Conservation (phyloP, 2,888 invertebrate genomes). For the Macaria notata region DNA sequence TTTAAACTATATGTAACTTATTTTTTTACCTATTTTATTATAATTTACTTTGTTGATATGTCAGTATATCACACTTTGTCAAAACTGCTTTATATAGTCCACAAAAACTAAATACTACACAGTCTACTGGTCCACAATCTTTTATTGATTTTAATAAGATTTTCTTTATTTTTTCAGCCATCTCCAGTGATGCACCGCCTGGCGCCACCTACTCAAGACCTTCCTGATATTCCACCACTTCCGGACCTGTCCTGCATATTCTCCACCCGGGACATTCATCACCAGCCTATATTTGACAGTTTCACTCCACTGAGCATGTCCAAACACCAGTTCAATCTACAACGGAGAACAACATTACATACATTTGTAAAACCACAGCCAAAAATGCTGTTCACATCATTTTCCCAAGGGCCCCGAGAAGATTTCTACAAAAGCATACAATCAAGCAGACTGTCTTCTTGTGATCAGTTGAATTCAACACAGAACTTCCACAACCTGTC, state of each 20-base stretch:
- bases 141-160: no score
- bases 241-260: slow-evolving; percentile 61
- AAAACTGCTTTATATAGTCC: no score
- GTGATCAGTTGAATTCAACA: slow-evolving; percentile 47
- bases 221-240: slow-evolving; percentile 55
- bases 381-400: slow-evolving; percentile 45
- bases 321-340: slow-evolving; percentile 64
- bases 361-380: slow-evolving; percentile 50
- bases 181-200: slow-evolving; percentile 37
- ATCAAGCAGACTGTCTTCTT: slow-evolving; percentile 48
- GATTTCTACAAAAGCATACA: slow-evolving; percentile 60
- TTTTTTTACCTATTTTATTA: no score
- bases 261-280: slow-evolving; percentile 44
- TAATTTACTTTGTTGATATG: no score
- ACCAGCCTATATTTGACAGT: slow-evolving; percentile 52
- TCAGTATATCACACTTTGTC: no score
- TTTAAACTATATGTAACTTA: no score
- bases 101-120: no score
- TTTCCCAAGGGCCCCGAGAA: slow-evolving; percentile 51
- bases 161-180: slow-evolving; percentile 50
- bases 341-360: slow-evolving; percentile 39
- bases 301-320: slow-evolving; percentile 61
- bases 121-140: no score
- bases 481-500: slow-evolving; percentile 56
- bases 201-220: slow-evolving; percentile 43